Base-by-base conservation (phyloP, 1,140 invertebrate species). In the Andricus grossulariae region DNA sequence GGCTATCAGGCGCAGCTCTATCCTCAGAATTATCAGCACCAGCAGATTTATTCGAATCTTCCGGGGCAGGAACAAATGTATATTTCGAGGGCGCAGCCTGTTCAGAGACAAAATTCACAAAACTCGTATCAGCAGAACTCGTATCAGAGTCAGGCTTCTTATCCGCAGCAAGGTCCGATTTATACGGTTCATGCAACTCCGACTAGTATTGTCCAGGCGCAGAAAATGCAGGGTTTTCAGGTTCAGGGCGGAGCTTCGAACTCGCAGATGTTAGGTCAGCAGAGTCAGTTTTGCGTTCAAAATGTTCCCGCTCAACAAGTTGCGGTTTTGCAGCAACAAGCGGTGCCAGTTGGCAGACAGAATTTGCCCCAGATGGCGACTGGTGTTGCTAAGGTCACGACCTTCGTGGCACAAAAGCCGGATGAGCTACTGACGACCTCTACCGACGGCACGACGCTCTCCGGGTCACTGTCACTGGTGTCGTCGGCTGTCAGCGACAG, bases 401-500 rank as follows among this genome's bases (percentile, higher is more conserved):
- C 80, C 11, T 86, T 85, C 52, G 72, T 84, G 18, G 7, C 55
- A 15, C 76, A 85, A 76, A 88, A 87, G n/a, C 76, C 73, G 49
- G 87, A 88, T 21, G 85, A 88, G 50, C 84, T 81, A 55, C 79
- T 89, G 50, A 86, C 88, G 32, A 88, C 83, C 81, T 89, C 88
- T 32, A 84, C 81, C 32, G 88, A 89, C 51, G 84, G 87, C 39
- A 45, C 39, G 72, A 86, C 83, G 6, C 78, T 89, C 70, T 87
- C 88, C 73, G 82, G 87, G n/a, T 89, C 88, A 39, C 78, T 90
- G 77, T 90, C 88, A 39, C 79, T 90, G 77, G 88, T 90, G 50
- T 89, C 90, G 6, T 89, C 90, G 32, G 88, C 85, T 79, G 86
- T 88, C 82, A 90, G 85, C 74, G 89, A 90, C 83, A 86, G 88